Percentiles rank a stretch among this genome's conserved stretches.
phyloP scores from a whole-genome alignment of 2,113 vertebrate genomes.

The Onychostruthus taczanowskii region DNA sequence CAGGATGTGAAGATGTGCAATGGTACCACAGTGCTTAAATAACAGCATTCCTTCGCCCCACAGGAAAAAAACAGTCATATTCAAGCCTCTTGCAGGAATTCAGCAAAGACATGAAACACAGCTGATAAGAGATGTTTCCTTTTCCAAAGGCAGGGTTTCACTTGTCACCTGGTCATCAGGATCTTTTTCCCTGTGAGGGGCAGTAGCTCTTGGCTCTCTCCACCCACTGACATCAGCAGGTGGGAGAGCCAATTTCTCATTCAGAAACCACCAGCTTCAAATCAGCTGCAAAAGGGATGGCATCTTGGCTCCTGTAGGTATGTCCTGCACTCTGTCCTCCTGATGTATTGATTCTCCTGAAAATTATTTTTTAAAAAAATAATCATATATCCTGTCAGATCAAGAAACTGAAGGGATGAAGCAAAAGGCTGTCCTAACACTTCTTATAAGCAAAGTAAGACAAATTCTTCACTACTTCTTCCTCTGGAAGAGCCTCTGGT shows the following conservation, averaged over 20 bases:
- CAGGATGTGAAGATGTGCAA: neutral
- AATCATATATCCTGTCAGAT: neutral
- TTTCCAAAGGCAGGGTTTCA: neutral
- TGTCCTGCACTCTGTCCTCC: neutral
- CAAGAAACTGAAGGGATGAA: neutral
- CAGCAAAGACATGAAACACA: neutral
- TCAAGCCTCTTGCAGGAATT: neutral
- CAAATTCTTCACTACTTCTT: neutral
- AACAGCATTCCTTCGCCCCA: neutral
- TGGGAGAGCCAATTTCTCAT: neutral
- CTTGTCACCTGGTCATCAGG: neutral
- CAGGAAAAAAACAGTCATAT: fast-evolving
- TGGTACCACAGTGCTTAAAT: neutral
- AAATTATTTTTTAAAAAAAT: neutral
- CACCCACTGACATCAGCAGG: neutral
- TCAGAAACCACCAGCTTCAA: neutral
- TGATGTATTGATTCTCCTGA: neutral
- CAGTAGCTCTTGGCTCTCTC: neutral
- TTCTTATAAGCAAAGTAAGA: neutral
- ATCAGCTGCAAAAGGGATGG: neutral
- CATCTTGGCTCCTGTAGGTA: neutral
- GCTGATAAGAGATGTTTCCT: neutral
- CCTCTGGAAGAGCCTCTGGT: neutral
- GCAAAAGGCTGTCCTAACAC: neutral
- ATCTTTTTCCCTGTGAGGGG: neutral